Evolutionary conservation across 2,888 invertebrate species (phyloP), one percentile per base, ranked within the genome.

Genomic region (Ophion ellenae): DNA sequence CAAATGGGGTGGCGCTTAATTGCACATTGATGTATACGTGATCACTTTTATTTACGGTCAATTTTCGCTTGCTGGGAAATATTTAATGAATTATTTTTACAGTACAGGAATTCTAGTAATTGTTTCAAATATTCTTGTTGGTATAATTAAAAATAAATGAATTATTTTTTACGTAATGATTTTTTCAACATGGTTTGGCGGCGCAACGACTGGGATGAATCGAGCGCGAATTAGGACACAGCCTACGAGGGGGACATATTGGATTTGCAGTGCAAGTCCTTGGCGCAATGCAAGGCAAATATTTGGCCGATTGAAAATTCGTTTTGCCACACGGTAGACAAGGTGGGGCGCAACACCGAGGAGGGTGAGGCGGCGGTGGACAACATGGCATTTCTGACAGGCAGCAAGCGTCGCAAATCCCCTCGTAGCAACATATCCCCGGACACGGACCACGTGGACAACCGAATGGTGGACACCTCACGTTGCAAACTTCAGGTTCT

Each of bases 381-480:
- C 77, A 87, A 45, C 87, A 74, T 32, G 91, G 91, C 88, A 91
- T 91, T 64, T 89, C 77, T 1, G 92, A 91, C 0, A 89, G 28
- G 83, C 89, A 90, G 71, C 90, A 92, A 14, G 91, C 84, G 81
- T 92, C 90, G 73, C 88, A 89, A 20, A 84, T 74, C n/a, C 89
- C 89, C 3, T 89, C 83, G 64, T 87, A 87, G 24, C 88, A 89
- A 66, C 90, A 91, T 78, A 90, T 87, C 32, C 92, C 92, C n/a
- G 91, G 91, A 81, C 91, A 92, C 2, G 92, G 91, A 66, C 92
- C 92, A 57, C 82, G 84, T 78, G 92, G 90, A 76, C 92, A 92
- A 20, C 91, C 91, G 0, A 91, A 86, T 45, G 92, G 91, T 47
- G 92, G 91, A 73, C 92, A 92, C 61, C 89, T 88, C 7, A 87